phyloP scores from a whole-genome alignment of 2,888 invertebrate genomes.

The Drosophila mulleri region DNA sequence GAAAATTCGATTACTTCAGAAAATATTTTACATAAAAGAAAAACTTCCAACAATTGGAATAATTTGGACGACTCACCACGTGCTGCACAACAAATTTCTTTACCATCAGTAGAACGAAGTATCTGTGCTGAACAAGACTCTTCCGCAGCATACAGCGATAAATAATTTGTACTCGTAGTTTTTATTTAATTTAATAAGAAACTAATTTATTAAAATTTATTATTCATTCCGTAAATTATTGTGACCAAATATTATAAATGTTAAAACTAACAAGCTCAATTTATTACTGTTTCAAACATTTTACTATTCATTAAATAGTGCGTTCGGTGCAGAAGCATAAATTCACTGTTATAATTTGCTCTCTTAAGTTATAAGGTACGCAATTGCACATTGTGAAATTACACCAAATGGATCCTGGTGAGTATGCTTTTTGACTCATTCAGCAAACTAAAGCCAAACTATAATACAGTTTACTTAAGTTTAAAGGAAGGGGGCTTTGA shows the following conservation, averaged over 20 bases:
- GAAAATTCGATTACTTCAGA: slow-evolving; percentile 86
- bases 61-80: slow-evolving; percentile 67
- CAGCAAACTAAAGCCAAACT: no score
- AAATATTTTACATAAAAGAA: slow-evolving; percentile 70
- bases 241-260: slow-evolving; percentile 57
- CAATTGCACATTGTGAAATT: no score
- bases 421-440: no score
- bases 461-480: no score
- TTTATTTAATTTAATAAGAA: not conserved
- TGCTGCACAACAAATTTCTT: slow-evolving; percentile 71
- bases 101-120: slow-evolving; percentile 78
- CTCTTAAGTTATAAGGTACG: no score
- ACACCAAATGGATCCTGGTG: no score
- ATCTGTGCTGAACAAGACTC: slow-evolving; percentile 82
- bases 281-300: not conserved
- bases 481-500: no score
- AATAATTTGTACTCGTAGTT: slow-evolving; percentile 38
- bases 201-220: slow-evolving; percentile 4
- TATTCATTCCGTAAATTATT: slow-evolving; percentile 10
- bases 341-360: no score
- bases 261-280: not conserved
- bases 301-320: no score
- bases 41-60: slow-evolving; percentile 83
- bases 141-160: slow-evolving; percentile 81
- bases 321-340: no score